Base-by-base conservation (phyloP, 2,888 invertebrate species). In the Proisotoma minuta region DNA sequence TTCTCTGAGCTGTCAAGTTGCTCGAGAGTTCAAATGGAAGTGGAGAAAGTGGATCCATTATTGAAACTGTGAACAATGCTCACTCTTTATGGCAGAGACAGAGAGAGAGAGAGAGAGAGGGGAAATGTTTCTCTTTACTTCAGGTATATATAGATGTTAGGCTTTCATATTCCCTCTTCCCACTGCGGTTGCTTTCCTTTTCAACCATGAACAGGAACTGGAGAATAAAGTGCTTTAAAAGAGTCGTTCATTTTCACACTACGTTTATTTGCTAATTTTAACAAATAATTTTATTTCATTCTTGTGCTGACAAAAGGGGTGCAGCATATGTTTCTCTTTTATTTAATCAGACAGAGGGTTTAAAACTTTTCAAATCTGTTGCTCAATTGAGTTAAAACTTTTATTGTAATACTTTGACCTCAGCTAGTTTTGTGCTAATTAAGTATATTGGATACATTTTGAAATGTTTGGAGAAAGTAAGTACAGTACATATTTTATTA, bases 281-380 rank as follows among this genome's bases (percentile, higher is more conserved):
- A 34, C 34, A 34, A 15, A 34, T 34, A 34, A n/a, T 34, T 34
- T 8, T 34, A 34, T 34, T 34, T 34, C 28, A 58, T 15, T 1
- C 57, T 49, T 23, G 43, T n/a, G 27, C 18, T 40, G 47, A 26
- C 26, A 26, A 27, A n/a, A 48, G 29, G 28, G 50, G 49, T 43
- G 47, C 28, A 47, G 57, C 47, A 47, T 8, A 47, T 43, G 57
- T 57, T 47, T 40, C 57, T 57, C 28, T 47, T 43, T 23, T 47
- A 43, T 57, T 57, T 43, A n/a, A n/a, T n/a, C n/a, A n/a, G n/a
- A n/a, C n/a, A n/a, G n/a, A n/a, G n/a, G n/a, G n/a, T n/a, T n/a
- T n/a, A n/a, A n/a, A n/a, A n/a, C n/a, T n/a, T n/a, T n/a, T n/a
- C n/a, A n/a, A n/a, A n/a, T n/a, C n/a, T n/a, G n/a, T n/a, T n/a